phyloP scores from a whole-genome alignment of 2,888 invertebrate species.

The Diaperis boleti region DNA sequence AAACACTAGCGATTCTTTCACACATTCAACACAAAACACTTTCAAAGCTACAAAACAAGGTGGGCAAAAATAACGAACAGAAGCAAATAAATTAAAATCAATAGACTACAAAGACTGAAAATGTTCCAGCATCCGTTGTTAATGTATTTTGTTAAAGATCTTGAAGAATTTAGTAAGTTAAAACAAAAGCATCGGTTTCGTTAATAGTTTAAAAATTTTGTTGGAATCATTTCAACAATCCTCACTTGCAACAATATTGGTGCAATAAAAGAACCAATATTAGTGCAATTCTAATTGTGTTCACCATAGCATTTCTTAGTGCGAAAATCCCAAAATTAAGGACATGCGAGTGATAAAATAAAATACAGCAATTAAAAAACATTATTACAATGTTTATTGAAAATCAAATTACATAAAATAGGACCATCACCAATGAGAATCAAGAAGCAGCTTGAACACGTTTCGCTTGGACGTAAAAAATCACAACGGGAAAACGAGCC shows the following conservation, averaged over 20 bases:
- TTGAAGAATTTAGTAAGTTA: constrained; percentile 38
- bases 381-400: constrained; percentile 65
- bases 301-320: constrained; percentile 38
- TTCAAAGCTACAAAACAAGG: constrained; percentile 27
- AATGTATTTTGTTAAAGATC: constrained; percentile 28
- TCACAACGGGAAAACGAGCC: constrained; percentile 39
- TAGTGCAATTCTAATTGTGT: constrained; percentile 23
- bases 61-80: constrained; percentile 22
- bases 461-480: constrained; percentile 42
- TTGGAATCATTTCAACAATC: constrained; percentile 22
- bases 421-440: constrained; percentile 62
- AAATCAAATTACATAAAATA: constrained; percentile 62
- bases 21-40: constrained; percentile 35
- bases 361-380: constrained; percentile 63
- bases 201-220: constrained; percentile 30
- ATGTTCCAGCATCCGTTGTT: constrained; percentile 33
- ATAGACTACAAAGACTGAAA: constrained; percentile 30
- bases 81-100: constrained; percentile 29
- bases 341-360: constrained; percentile 62
- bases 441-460: constrained; percentile 47
- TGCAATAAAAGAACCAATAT: constrained; percentile 10
- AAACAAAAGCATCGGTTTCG: constrained; percentile 33
- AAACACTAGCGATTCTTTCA: constrained; percentile 42
- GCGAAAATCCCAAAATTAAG: constrained; percentile 52
- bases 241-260: constrained; percentile 19